phyloP scores from a whole-genome alignment of 2,797 vertebrate genomes.

The Hypotaenidia philippensis region DNA sequence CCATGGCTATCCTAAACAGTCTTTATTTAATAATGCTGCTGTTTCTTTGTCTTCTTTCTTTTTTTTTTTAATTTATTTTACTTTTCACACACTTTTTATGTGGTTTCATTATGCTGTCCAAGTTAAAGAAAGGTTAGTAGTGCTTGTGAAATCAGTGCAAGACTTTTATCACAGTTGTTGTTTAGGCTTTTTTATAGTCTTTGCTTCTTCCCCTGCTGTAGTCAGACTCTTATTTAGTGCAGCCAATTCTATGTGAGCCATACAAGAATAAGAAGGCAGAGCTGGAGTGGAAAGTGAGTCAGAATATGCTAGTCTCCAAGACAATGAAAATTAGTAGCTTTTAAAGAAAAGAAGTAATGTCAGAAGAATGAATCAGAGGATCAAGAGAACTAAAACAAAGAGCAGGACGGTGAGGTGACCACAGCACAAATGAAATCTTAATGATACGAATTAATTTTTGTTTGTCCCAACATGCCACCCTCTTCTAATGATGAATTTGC shows the following conservation, averaged over 20 bases:
- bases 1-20: neutral
- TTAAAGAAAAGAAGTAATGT: neutral
- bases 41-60: neutral
- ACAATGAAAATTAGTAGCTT: slow-evolving; percentile 10
- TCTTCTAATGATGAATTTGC: neutral
- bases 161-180: neutral
- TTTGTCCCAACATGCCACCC: neutral
- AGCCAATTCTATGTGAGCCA: neutral
- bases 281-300: neutral
- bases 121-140: neutral
- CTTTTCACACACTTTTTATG: neutral
- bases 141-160: neutral
- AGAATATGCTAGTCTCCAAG: neutral
- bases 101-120: neutral
- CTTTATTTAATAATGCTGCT: neutral
- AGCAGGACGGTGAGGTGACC: neutral
- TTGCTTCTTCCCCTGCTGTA: neutral
- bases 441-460: neutral
- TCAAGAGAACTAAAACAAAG: neutral
- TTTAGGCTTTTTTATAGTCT: neutral
- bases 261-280: neutral
- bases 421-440: neutral
- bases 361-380: neutral
- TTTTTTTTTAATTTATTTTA: neutral
- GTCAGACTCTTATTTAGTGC: neutral